Evolutionary conservation across 2,888 invertebrate genomes (phyloP), one percentile per base, ranked within the genome.

Genomic region (Leucozona laternaria): DNA sequence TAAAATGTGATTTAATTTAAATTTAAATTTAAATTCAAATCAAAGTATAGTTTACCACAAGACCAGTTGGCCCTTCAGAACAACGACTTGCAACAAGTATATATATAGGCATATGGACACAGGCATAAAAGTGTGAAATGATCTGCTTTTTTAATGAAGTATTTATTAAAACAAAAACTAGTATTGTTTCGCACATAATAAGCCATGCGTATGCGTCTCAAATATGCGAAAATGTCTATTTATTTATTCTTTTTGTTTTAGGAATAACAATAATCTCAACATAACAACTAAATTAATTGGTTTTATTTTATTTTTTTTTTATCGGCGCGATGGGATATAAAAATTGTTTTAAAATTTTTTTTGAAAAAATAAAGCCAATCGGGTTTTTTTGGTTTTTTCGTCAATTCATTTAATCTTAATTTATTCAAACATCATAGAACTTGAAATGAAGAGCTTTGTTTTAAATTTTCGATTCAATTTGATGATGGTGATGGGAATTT

Each of bases 11-110:
- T 40, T 28, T 20, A 31, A 28, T 73, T 37, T 28, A 62, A 62
- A 75, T 73, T 37, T 28, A 62, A 62, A 75, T 64, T 25, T 50
- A 37, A 60, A 31, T 64, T 25, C 28, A 37, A 60, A 70, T 60
- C 31, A 50, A 20, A 48, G 20, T 50, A 28, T 28, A 25, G 48
- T 68, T 68, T 53, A 40, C 45, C 31, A 48, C 8, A 66, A 31
- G 25, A 60, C 58, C 22, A 60, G 60, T 70, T 60, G 31, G 58
- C 58, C 58, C 48, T 70, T 50, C 60, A 60, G 70, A 78, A 50
- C 20, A 22, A 37, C 48, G 20, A 37, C 48, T 50, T 48, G 58
- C 34, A 53, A 17, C 53, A 22, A 45, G 20, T 7, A 4, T 22
- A 25, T 3, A 28, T 6, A 22, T 34, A 13, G 1, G 0, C 15